These are phyloP conservation scores for Periophthalmus magnuspinnatus DNA, from an alignment of 2,797 vertebrate genomes.

Conservation along the genomic window DNA sequence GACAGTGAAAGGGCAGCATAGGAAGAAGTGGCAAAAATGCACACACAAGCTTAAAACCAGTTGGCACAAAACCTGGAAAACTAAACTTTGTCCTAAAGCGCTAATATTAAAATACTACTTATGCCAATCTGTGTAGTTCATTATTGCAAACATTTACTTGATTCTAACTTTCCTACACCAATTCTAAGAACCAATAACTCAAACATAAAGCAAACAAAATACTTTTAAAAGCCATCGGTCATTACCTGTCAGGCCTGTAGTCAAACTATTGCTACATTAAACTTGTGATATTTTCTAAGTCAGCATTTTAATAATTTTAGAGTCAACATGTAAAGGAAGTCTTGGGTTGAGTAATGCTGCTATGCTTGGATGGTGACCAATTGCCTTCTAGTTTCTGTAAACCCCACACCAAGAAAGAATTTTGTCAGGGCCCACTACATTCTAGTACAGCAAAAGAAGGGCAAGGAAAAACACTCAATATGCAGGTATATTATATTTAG, in stretches of 20 bases:
- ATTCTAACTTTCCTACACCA: background rate
- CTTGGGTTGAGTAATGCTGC: constrained; percentile 32
- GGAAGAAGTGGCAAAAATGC: constrained; percentile 47
- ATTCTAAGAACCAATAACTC: constrained; percentile 11
- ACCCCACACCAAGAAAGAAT: constrained; percentile 19
- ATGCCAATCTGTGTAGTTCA: too few relatives aligned
- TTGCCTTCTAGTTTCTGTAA: constrained; percentile 20
- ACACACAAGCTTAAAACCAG: constrained; percentile 38
- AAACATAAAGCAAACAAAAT: constrained; percentile 8
- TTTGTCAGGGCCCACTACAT: constrained; percentile 11
- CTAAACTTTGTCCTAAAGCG: too few relatives aligned
- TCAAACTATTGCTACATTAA: constrained; percentile 30
- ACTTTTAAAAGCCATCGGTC: constrained; percentile 23
- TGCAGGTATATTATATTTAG: background rate
- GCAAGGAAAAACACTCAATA: too few relatives aligned
- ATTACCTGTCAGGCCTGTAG: constrained; percentile 10
- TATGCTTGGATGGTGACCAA: constrained; percentile 47
- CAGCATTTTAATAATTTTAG: constrained; percentile 40
- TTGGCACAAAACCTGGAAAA: constrained; percentile 14
- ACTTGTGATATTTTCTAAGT: constrained; percentile 32
- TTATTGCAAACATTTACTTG: background rate
- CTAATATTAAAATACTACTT: too few relatives aligned
- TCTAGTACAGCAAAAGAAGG: background rate
- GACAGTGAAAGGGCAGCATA: constrained; percentile 35
- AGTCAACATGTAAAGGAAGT: constrained; percentile 39